These are phyloP conservation scores for Sebastes aleutianus DNA, from an alignment of 2,797 vertebrate species.

Conservation along the genomic window DNA sequence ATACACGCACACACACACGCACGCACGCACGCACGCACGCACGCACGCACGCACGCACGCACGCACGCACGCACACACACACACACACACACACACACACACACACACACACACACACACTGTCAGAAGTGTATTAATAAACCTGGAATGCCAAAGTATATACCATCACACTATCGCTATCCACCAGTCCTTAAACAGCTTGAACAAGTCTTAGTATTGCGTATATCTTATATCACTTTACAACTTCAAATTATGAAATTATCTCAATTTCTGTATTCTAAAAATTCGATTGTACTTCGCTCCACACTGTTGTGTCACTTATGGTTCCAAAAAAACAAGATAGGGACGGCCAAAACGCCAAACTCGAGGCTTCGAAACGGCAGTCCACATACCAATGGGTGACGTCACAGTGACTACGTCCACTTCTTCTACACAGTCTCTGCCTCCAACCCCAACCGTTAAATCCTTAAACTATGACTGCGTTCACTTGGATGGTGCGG, in stretches of 20 bases:
- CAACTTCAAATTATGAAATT: neutral
- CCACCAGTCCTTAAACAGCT: neutral
- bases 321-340: no score
- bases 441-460: neutral
- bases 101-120: no score
- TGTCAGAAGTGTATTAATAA: neutral
- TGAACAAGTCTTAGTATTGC: no score
- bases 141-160: neutral
- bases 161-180: neutral
- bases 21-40: neutral
- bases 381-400: no score
- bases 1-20: neutral
- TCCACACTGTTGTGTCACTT: no score
- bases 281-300: no score
- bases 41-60: neutral
- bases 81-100: neutral
- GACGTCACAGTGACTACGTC: no score
- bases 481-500: neutral
- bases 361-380: no score
- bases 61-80: neutral
- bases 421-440: no score
- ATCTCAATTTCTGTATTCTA: neutral
- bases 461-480: neutral
- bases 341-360: no score
- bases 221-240: neutral